phyloP scores from a whole-genome alignment of 2,113 vertebrate genomes.

The Lophochroa leadbeateri region DNA sequence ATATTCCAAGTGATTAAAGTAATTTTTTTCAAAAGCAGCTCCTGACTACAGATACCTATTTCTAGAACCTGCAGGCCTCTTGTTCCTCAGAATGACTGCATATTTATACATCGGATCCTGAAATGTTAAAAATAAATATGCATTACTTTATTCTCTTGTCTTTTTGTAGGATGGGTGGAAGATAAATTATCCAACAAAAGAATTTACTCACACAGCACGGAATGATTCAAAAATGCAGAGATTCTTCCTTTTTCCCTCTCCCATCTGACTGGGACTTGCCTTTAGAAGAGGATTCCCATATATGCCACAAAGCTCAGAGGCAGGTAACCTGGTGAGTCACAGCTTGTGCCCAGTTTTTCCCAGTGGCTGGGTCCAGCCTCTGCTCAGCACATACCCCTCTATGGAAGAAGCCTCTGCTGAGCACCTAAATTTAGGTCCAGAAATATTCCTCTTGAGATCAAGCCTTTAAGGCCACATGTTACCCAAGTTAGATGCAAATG shows the following conservation, averaged over 20 bases:
- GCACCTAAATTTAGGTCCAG: background rate
- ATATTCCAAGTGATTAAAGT: slow-evolving; percentile 23
- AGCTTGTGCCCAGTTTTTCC: background rate
- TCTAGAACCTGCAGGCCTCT: background rate
- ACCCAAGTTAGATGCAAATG: background rate
- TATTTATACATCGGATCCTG: background rate
- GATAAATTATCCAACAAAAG: background rate
- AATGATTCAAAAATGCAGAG: background rate
- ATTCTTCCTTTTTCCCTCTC: background rate
- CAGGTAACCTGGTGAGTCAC: background rate
- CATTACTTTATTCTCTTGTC: background rate
- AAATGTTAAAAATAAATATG: slow-evolving; percentile 40
- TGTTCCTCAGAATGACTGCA: background rate
- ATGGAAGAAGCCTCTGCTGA: background rate
- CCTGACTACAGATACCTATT: background rate
- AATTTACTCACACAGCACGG: background rate
- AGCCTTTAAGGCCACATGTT: background rate
- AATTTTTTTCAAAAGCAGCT: slow-evolving; percentile 26
- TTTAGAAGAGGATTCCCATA: background rate
- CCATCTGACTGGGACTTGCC: background rate
- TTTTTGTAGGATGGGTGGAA: background rate
- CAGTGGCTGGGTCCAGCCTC: background rate
- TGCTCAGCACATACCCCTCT: background rate
- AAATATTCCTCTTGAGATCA: background rate
- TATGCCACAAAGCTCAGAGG: background rate